Percentiles rank a stretch among this genome's conserved stretches.
Evolutionary conservation across 2,113 vertebrate genomes (phyloP).

Genomic region (Cairina moschata): DNA sequence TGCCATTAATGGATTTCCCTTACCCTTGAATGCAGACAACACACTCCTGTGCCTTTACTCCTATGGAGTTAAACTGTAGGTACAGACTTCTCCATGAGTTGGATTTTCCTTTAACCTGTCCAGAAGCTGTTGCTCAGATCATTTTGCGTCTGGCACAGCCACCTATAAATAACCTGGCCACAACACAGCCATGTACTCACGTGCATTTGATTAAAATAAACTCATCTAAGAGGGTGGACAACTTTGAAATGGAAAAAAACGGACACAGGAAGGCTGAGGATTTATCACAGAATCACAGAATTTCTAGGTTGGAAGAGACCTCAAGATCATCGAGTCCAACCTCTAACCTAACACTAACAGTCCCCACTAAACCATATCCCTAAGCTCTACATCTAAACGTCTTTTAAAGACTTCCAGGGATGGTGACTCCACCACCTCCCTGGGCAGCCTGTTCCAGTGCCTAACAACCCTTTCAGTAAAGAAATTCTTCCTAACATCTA

Average conservation of each 20-base stretch:
- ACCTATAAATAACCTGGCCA: background rate
- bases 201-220: background rate
- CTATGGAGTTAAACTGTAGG: rapidly evolving
- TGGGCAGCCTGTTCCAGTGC: too few species aligned
- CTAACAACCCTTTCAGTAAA: too few species aligned
- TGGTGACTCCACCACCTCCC: too few species aligned
- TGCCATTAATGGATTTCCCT: background rate
- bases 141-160: background rate
- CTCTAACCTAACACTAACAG: too few species aligned
- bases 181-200: background rate
- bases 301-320: too few species aligned
- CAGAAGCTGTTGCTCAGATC: background rate
- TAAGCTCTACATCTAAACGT: too few species aligned
- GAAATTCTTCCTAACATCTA: too few species aligned
- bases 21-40: background rate
- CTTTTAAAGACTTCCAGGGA: too few species aligned
- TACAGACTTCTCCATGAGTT: background rate
- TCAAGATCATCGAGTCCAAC: too few species aligned
- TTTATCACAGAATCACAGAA: too few species aligned
- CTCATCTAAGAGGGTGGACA: background rate
- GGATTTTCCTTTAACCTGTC: background rate
- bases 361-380: too few species aligned
- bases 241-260: background rate
- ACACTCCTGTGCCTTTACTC: background rate
- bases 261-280: background rate